Conservation (phyloP, 2,113 vertebrate genomes). For the Octodon degus region DNA sequence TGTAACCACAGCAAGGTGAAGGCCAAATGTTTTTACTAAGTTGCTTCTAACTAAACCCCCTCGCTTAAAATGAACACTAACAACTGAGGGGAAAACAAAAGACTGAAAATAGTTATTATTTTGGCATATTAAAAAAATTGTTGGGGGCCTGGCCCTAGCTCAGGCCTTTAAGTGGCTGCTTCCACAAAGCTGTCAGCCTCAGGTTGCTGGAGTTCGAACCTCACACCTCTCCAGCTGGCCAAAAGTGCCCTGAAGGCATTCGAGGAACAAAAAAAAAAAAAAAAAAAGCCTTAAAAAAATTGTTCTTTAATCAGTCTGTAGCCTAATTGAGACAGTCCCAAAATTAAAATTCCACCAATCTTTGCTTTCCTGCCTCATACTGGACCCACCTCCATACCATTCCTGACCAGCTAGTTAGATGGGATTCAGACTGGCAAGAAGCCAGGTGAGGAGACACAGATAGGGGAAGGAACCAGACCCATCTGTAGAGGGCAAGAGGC, state of each 20-base stretch:
- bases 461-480: background rate
- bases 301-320: conserved; percentile 42
- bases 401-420: rapidly evolving
- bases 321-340: conserved; percentile 42
- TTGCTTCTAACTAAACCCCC: conserved; percentile 30
- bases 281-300: conserved; percentile 34
- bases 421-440: background rate
- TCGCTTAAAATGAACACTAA: conserved; percentile 35
- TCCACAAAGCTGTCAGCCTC: no score
- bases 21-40: conserved; percentile 61
- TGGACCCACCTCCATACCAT: conserved; percentile 17
- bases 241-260: no score
- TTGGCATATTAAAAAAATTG: conserved; percentile 44
- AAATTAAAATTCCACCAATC: conserved; percentile 23
- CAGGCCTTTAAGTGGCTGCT: no score
- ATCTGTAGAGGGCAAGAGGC: background rate
- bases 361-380: conserved; percentile 48
- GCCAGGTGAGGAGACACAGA: background rate
- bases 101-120: conserved; percentile 54
- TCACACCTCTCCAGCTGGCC: no score
- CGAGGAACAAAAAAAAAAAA: no score
- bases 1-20: conserved; percentile 52
- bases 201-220: no score
- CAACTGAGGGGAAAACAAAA: conserved; percentile 39
- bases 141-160: no score